Percentiles rank a stretch among this genome's conserved stretches.
Conservation (phyloP, 1,140 invertebrate genomes). For the Anastrepha ludens region DNA sequence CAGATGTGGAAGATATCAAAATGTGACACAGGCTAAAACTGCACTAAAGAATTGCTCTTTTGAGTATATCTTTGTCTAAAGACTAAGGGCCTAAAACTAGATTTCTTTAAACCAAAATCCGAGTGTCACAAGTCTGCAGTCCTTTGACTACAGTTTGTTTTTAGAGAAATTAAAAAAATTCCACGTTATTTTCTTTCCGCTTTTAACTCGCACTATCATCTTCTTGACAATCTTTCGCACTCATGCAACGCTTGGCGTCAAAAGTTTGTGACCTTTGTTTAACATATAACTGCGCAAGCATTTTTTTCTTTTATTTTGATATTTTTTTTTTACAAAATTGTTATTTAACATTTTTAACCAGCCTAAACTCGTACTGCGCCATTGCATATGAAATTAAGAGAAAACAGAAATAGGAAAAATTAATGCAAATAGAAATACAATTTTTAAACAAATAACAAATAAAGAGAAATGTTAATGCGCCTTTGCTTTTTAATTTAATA, state of each 20-base stretch:
- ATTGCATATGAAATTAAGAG: neutral
- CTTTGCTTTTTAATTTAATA: neutral
- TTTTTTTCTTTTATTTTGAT: neutral
- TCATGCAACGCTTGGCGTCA: neutral
- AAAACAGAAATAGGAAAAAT: neutral
- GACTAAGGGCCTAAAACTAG: too few species aligned
- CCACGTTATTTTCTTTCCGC: too few species aligned
- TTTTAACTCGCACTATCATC: neutral
- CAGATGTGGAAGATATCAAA: too few species aligned
- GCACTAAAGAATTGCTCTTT: too few species aligned
- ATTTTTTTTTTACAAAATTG: neutral
- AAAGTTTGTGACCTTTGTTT: neutral
- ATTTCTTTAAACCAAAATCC: too few species aligned
- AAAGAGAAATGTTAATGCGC: neutral
- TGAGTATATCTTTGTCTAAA: too few species aligned
- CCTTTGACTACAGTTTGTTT: too few species aligned
- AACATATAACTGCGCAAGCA: neutral
- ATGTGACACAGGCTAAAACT: too few species aligned
- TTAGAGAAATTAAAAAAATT: too few species aligned
- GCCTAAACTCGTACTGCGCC: neutral
- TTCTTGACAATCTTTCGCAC: neutral
- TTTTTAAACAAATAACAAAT: neutral
- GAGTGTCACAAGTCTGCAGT: too few species aligned
- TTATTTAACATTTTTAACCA: neutral
- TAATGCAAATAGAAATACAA: conserved; percentile 1